Base-by-base conservation (phyloP, 2,113 vertebrate genomes). In the Brienomyrus brachyistius region DNA sequence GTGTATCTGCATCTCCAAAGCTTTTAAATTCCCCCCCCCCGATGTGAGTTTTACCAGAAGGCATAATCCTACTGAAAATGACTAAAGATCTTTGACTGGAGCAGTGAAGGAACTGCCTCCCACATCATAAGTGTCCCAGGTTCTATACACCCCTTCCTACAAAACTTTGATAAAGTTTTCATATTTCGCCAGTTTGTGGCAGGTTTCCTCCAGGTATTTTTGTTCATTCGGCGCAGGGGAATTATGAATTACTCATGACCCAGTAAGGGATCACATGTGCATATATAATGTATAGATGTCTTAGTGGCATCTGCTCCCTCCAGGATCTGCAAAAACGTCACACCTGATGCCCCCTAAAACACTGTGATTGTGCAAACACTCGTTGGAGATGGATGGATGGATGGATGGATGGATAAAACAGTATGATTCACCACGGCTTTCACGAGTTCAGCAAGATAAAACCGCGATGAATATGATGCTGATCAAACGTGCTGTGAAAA, bases 41-140 rank as follows among this genome's bases (percentile, higher is more conserved):
- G 27, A 51, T 87, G 17, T 9, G 17, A 47, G 47, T 88, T 77
- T n/a, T 3, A 56, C 88, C 21, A 54, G 70, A 21, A 27, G 35
- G 51, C 52, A 35, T 59, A 47, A 83, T 89, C 88, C 23, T 83
- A n/a, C 47, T 82, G 15, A 89, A 89, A 89, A 74, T 66, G n/a
- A 54, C 70, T 89, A 13, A 89, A 89, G 45, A 52, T 48, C 13
- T 77, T 40, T 52, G 52, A 43, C 31, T 43, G n/a, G 48, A 80
- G 43, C 66, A 8, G 31, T 35, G 51, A 19, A 80, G 11, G 27
- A 35, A 88, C 31, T 23, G 74, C 23, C 40, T 35, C 59, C 21
- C 43, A n/a, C 59, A 27, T 31, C 23, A 31, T 2, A 40, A 15
- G 35, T 27, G 43, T 88, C 48, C 40, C 7, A 31, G 56, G 21